phyloP scores from a whole-genome alignment of 2,797 vertebrate genomes.

The Malurus leucopterus region DNA sequence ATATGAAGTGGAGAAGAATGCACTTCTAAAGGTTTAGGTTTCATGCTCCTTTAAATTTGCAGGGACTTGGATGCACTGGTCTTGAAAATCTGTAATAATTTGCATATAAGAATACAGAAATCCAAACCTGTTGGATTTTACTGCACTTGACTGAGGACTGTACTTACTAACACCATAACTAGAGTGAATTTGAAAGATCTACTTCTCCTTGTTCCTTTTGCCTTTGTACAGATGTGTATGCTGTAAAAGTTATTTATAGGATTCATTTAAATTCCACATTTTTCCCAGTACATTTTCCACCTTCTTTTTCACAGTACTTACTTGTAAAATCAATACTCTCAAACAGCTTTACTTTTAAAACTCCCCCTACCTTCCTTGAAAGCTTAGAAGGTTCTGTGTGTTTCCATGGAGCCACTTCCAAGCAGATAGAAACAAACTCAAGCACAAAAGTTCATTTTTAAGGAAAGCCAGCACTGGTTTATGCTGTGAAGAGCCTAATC shows the following conservation, averaged over 20 bases:
- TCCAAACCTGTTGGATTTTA: neutral
- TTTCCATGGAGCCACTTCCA: constrained; percentile 49
- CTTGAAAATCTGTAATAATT: neutral
- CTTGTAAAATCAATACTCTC: constrained; percentile 64
- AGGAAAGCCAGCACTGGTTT: neutral
- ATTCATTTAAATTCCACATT: constrained; percentile 67
- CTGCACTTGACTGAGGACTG: neutral
- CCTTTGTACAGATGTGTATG: constrained; percentile 60
- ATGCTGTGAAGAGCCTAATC: neutral
- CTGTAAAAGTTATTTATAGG: constrained; percentile 65
- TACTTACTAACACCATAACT: neutral
- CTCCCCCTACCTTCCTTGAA: constrained; percentile 37
- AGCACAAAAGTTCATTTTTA: constrained; percentile 12
- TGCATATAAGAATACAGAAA: constrained; percentile 11
- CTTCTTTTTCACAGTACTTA: constrained; percentile 61
- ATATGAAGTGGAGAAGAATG: neutral
- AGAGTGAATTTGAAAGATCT: constrained; percentile 37
- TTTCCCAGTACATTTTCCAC: constrained; percentile 54
- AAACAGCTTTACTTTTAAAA: constrained; percentile 47
- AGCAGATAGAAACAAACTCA: constrained; percentile 33
- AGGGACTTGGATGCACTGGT: neutral
- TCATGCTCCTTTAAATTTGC: neutral
- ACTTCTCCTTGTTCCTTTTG: constrained; percentile 40
- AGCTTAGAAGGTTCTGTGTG: neutral
- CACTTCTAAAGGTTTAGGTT: neutral